Evolutionary conservation across 2,113 vertebrate species (phyloP).

Genomic region (Myodes glareolus): DNA sequence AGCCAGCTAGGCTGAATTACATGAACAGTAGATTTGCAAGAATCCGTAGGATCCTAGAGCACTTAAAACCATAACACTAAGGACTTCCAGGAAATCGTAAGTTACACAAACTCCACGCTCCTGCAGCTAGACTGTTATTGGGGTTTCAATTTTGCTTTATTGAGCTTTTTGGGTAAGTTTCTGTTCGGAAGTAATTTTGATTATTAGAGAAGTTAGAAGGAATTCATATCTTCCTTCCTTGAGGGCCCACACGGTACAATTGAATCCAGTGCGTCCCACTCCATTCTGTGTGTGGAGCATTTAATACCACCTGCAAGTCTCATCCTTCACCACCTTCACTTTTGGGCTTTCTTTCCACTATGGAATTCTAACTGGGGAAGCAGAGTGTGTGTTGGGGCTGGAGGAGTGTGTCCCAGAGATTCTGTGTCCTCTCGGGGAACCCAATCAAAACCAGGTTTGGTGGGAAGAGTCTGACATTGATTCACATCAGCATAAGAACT

Average conservation of each 20-base stretch:
- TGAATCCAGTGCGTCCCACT: fast-evolving
- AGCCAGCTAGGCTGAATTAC: fast-evolving
- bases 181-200: conserved; percentile 56
- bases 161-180: conserved; percentile 37
- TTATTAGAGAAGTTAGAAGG: conserved; percentile 49
- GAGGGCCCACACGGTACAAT: neutral
- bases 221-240: conserved; percentile 62
- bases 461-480: neutral
- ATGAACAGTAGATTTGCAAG: fast-evolving
- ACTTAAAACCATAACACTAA: neutral
- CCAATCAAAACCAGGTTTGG: fast-evolving
- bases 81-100: no score
- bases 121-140: neutral
- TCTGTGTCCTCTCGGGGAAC: fast-evolving
- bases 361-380: neutral
- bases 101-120: fast-evolving
- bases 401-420: fast-evolving
- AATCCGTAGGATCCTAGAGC: neutral
- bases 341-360: neutral
- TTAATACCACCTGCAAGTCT: neutral
- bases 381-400: neutral
- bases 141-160: conserved; percentile 53
- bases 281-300: fast-evolving
- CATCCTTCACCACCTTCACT: neutral
- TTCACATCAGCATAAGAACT: neutral